Base-by-base conservation (phyloP, 2,113 vertebrate genomes). In the Poeciliopsis prolifica region DNA sequence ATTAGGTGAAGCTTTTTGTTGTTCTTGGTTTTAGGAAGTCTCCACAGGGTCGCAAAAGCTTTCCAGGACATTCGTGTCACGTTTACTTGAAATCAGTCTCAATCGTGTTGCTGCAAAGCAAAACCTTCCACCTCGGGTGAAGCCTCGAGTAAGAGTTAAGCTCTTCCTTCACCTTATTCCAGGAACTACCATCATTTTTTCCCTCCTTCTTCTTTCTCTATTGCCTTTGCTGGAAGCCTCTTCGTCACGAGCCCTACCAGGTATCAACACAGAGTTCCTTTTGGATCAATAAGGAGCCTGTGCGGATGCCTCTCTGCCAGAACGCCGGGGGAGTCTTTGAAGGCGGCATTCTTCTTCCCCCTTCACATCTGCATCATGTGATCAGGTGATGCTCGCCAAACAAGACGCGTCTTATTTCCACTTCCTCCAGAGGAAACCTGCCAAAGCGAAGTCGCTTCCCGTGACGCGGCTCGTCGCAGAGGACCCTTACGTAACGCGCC, bases 401-500 rank as follows among this genome's bases (percentile, higher is more conserved):
- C 61, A 70, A 28, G 26, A 63, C 28, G 28, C 79, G 15, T 68
- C 61, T 73, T 83, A 60, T 71, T 79, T 78, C 62, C 65, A 64
- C 51, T 65, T 61, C 61, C 80, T 75, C 61, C 67, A 73, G 77
- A 81, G 70, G 10, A 81, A 83, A 80, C 65, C 82, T 77, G 74
- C 74, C 83, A 86, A 82, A 48, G 54, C 44, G 68, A 61, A 77
- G 75, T 78, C 63, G 42, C 67, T 82, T 88, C 73, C 88, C 87
- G 68, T 82, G 80, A 87, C 71, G 66, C 71, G 31, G 11, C 78
- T 82, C 44, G 61, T 82, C 86, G 64, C 74, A 85, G 74, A 81
- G 66, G 37, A 75, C 69, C 31, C 65, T 90, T 87, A 70, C 74
- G 68, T 80, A 85, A 88, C 61, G 22, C 54, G 1, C 30, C 4